Evolutionary conservation across 2,113 vertebrate genomes (phyloP).

Genomic region (Gila orcuttii): DNA sequence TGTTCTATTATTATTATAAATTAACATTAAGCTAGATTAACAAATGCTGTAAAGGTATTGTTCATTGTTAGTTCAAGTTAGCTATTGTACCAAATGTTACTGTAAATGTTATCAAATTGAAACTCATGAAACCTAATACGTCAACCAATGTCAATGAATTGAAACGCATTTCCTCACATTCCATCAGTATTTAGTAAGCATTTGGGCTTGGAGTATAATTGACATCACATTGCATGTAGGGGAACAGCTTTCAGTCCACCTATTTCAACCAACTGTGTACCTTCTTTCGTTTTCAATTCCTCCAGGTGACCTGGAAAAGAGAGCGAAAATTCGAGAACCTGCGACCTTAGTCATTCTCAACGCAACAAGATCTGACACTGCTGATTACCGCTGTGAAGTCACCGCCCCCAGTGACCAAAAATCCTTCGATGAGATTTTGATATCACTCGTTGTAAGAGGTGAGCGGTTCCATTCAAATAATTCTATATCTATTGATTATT

Average conservation of each 20-base stretch:
- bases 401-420: conserved; percentile 83
- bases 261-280: not conserved
- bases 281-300: not conserved
- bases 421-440: conserved; percentile 89
- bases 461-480: not conserved
- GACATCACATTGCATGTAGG: not conserved
- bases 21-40: not conserved
- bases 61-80: not conserved
- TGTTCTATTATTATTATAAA: not conserved
- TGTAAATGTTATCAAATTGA: not conserved
- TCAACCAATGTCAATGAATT: not conserved
- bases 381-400: conserved; percentile 93
- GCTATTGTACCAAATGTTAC: not conserved
- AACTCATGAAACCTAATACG: not conserved
- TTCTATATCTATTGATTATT: not conserved
- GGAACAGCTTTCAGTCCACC: not conserved
- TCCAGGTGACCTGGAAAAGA: conserved; percentile 84
- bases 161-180: not conserved
- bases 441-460: conserved; percentile 91
- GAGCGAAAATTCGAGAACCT: conserved; percentile 83
- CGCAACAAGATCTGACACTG: conserved; percentile 87
- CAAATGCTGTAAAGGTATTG: not conserved
- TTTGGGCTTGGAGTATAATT: not conserved
- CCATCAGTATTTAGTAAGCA: not conserved
- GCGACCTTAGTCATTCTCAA: conserved; percentile 88